Evolutionary conservation across 2,888 invertebrate genomes (phyloP).

Genomic region (Andrena minutula): DNA sequence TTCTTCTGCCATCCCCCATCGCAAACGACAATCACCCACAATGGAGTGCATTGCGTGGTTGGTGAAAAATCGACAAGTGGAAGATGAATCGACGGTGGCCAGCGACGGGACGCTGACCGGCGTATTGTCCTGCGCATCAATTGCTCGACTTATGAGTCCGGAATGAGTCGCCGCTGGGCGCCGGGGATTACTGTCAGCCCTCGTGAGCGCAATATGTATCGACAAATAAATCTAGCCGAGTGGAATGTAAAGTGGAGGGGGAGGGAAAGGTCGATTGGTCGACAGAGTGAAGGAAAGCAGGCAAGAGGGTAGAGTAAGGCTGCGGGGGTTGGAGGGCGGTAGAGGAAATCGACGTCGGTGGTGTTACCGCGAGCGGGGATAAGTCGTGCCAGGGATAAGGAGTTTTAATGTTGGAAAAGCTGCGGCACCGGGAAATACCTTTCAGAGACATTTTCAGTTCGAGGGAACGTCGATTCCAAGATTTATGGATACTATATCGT

Average conservation of each 20-base stretch:
- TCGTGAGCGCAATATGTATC: conserved; percentile 67
- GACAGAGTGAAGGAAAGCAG: conserved; percentile 25
- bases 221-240: conserved; percentile 72
- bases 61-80: conserved; percentile 14
- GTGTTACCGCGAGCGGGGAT: conserved; percentile 63
- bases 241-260: conserved; percentile 70
- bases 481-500: conserved; percentile 65
- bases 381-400: conserved; percentile 67
- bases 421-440: conserved; percentile 56
- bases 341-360: conserved; percentile 67
- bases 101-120: neutral
- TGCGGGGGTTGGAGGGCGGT: conserved; percentile 6
- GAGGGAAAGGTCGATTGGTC: conserved; percentile 61
- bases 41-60: too few species aligned
- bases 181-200: conserved; percentile 69
- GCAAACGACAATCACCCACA: too few species aligned
- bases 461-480: conserved; percentile 61
- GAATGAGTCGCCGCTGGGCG: conserved; percentile 54
- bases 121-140: conserved; percentile 33
- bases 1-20: too few species aligned
- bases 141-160: conserved; percentile 53
- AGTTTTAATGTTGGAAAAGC: conserved; percentile 71
- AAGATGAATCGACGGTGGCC: too few species aligned
- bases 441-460: conserved; percentile 61
- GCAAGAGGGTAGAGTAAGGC: neutral